Percentiles rank a stretch among this genome's conserved stretches.
phyloP scores from a whole-genome alignment of 2,113 vertebrate genomes.

The Corynorhinus townsendii region DNA sequence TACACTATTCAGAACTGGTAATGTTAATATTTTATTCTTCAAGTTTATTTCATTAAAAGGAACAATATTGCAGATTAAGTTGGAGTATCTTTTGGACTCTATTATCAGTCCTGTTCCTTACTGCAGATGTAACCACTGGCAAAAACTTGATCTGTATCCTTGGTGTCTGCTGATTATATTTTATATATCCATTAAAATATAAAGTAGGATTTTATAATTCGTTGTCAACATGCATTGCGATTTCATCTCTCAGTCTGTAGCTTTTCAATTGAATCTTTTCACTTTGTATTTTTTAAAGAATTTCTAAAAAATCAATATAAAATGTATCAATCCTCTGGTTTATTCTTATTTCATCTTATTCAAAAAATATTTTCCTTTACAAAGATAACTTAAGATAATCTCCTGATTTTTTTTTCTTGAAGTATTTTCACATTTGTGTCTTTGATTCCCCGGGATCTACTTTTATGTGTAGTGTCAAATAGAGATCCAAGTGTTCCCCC shows the following conservation, averaged over 20 bases:
- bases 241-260: not conserved
- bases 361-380: not conserved
- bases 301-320: not conserved
- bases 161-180: not conserved
- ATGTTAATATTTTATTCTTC: slow-evolving; percentile 10
- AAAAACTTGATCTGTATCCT: not conserved
- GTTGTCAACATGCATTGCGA: not conserved
- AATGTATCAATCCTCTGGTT: not conserved
- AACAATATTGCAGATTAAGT: not conserved
- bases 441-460: not conserved
- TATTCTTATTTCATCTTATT: not conserved
- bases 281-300: slow-evolving; percentile 39
- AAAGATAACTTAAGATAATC: not conserved
- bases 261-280: slow-evolving; percentile 21
- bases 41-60: slow-evolving; percentile 15
- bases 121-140: not conserved
- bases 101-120: not conserved
- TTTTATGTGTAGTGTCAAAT: not conserved
- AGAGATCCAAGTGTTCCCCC: not conserved
- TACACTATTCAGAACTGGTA: not conserved
- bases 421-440: not conserved
- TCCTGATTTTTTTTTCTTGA: not conserved
- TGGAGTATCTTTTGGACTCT: not conserved
- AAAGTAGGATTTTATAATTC: not conserved
- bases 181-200: not conserved